Base-by-base conservation (phyloP, 1,140 invertebrate genomes). In the Nilaparvata lugens region DNA sequence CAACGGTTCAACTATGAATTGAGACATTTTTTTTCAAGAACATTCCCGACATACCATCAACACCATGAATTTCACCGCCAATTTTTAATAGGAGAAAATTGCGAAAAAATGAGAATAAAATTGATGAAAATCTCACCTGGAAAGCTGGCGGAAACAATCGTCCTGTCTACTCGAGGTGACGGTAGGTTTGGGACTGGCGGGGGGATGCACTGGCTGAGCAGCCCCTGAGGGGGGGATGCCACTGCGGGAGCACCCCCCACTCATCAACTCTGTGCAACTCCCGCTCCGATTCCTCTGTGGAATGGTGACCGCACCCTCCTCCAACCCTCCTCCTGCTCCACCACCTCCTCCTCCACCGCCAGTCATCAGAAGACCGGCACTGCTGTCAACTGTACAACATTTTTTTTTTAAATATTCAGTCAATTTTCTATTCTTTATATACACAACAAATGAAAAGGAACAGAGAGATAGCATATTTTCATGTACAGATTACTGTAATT, bases 351-450 rank as follows among this genome's bases (percentile, higher is more conserved):
- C 38, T 13, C 65, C 63, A 18, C 45, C 54, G 14, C 64, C 66
- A 6, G 75, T 74, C 73, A 84, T 85, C 19, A 85, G 68, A 14
- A 84, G 68, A 1, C 83, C 83, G 56, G 82, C 82, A 62, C 78
- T 77, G 64, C 77, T 82, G 38, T 79, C 75, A 65, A 81, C 81
- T 81, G n/a, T n/a, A n/a, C n/a, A n/a, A n/a, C n/a, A n/a, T n/a
- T n/a, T n/a, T n/a, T n/a, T n/a, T n/a, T n/a, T n/a, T n/a, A n/a
- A n/a, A n/a, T n/a, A n/a, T n/a, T n/a, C n/a, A n/a, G n/a, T n/a
- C n/a, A n/a, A n/a, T n/a, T n/a, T n/a, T n/a, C n/a, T n/a, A n/a
- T n/a, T n/a, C n/a, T n/a, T n/a, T n/a, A n/a, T n/a, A n/a, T n/a
- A n/a, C n/a, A n/a, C n/a, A n/a, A n/a, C n/a, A n/a, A n/a, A n/a